Evolutionary conservation across 2,797 vertebrate genomes (phyloP).

Genomic region (Carapus acus): DNA sequence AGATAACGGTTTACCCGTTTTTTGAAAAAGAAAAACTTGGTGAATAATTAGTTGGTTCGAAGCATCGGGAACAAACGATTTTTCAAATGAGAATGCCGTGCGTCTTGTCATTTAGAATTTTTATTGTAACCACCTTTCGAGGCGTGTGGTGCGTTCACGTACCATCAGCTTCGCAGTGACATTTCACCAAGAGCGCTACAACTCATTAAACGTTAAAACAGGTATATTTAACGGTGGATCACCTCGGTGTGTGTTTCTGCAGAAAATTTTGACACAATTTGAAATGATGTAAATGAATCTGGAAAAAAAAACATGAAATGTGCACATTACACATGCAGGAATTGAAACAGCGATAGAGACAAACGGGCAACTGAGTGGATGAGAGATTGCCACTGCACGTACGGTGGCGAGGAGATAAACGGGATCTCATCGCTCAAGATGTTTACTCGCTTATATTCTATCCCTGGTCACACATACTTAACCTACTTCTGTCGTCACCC

Average conservation of each 20-base stretch:
- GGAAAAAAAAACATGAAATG: too few relatives aligned
- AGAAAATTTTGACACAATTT: neutral
- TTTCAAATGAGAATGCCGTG: too few relatives aligned
- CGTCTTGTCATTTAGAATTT: constrained; percentile 3
- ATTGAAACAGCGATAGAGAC: neutral
- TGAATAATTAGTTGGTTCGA: too few relatives aligned
- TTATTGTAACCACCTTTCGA: constrained; percentile 27
- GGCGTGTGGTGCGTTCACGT: constrained; percentile 45
- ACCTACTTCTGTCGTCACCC: constrained; percentile 31
- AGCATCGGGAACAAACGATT: too few relatives aligned
- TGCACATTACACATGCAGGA: neutral
- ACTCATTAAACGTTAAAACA: neutral
- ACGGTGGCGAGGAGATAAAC: constrained; percentile 2
- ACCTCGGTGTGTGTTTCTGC: too few relatives aligned
- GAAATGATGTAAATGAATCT: neutral
- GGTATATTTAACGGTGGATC: neutral
- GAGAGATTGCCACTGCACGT: neutral
- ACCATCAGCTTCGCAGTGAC: constrained; percentile 3
- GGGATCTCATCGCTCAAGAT: constrained; percentile 34
- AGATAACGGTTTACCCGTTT: too few relatives aligned
- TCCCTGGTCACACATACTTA: constrained; percentile 39
- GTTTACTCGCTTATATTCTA: constrained; percentile 43
- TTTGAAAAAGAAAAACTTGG: too few relatives aligned
- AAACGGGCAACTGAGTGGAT: neutral
- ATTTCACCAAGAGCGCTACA: neutral